phyloP scores from a whole-genome alignment of 2,113 vertebrate species.

The Tupaia chinensis region DNA sequence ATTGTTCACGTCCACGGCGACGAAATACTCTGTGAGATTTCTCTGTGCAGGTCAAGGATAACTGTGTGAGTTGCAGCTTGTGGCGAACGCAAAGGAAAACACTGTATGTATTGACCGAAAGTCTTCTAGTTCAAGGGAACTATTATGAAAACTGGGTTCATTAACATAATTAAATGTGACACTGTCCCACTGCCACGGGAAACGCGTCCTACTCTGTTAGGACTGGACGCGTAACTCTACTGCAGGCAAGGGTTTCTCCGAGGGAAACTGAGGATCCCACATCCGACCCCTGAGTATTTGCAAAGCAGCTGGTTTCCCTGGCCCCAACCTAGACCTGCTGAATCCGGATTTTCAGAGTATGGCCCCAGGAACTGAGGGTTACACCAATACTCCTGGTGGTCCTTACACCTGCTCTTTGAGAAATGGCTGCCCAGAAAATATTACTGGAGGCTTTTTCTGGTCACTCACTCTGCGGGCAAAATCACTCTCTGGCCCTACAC shows the following conservation, averaged over 20 bases:
- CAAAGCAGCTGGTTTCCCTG: background rate
- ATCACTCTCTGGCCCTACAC: background rate
- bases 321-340: no score
- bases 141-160: background rate
- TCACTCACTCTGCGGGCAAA: background rate
- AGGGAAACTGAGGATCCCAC: background rate
- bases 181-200: background rate
- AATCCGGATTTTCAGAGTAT: background rate
- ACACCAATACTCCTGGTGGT: background rate
- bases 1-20: slow-evolving; percentile 98
- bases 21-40: slow-evolving; percentile 99
- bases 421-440: background rate
- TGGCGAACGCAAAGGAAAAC: background rate
- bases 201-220: background rate
- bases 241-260: background rate
- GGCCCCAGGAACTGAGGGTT: background rate
- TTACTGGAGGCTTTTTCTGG: background rate
- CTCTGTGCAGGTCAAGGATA: slow-evolving; percentile 89
- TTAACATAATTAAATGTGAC: slow-evolving; percentile 31
- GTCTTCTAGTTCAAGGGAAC: background rate
- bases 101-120: background rate
- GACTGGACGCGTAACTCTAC: background rate
- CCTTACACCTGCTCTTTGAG: background rate
- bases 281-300: background rate
- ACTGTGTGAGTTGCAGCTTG: background rate